phyloP scores from a whole-genome alignment of 2,888 invertebrate genomes.

The Diarsia brunnea region DNA sequence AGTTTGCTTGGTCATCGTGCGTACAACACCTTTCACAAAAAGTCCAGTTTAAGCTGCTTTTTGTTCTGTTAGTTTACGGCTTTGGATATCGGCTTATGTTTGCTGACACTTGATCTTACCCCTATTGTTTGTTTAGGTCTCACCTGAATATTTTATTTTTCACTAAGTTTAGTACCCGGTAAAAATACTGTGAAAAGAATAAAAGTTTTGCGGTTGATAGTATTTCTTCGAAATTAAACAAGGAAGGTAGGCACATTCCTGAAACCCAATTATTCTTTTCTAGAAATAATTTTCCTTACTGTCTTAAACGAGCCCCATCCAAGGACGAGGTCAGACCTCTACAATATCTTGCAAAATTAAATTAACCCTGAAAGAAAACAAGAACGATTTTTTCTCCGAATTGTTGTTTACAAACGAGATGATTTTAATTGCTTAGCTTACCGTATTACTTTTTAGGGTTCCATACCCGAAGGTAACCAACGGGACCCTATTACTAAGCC shows the following conservation, averaged over 20 bases:
- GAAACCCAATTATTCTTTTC: neutral
- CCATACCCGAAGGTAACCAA: no score
- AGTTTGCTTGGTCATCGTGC: no score
- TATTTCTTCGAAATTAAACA: neutral
- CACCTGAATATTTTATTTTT: neutral
- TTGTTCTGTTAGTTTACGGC: constrained; percentile 20
- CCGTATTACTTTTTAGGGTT: neutral
- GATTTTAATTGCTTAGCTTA: neutral
- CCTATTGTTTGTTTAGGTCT: no score
- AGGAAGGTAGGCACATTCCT: neutral
- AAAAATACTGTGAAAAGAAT: neutral
- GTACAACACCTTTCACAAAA: constrained; percentile 4
- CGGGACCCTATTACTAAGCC: no score
- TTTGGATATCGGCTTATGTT: constrained; percentile 21
- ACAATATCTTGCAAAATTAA: neutral
- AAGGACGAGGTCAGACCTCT: neutral
- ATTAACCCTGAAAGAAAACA: neutral
- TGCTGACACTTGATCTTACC: constrained; percentile 18
- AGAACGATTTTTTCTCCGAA: neutral
- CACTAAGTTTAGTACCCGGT: neutral
- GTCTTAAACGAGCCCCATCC: neutral
- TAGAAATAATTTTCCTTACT: neutral
- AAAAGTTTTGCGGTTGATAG: neutral
- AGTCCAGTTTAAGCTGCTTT: constrained; percentile 21
- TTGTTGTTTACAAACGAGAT: neutral